phyloP scores from a whole-genome alignment of 2,113 vertebrate species.

The Psittacula cyanocephala region DNA sequence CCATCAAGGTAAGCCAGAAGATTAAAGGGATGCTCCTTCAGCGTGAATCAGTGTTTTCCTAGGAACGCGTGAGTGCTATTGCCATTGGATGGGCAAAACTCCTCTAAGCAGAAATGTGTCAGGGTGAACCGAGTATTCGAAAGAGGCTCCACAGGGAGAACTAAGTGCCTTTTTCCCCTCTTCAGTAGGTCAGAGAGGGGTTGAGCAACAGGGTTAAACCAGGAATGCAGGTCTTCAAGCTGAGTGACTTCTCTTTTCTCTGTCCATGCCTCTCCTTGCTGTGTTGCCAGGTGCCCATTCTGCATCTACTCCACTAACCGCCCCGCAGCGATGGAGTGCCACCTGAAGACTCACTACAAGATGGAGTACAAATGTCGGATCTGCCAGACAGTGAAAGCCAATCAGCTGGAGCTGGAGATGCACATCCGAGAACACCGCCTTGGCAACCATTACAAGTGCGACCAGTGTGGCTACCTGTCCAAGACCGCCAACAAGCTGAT shows the following conservation, averaged over 20 bases:
- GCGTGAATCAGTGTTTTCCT: neutral
- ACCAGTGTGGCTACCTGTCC: slow-evolving; percentile 99
- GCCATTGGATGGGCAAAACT: neutral
- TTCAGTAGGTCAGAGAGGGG: neutral
- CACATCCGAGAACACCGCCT: slow-evolving; percentile 96
- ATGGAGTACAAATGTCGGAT: slow-evolving; percentile 99
- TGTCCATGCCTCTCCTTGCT: slow-evolving; percentile 29
- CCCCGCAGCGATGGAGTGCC: slow-evolving; percentile 97
- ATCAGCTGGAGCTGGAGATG: slow-evolving; percentile 96
- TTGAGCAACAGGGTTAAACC: neutral
- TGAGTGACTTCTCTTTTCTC: slow-evolving; percentile 10
- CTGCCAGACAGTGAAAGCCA: slow-evolving; percentile 95
- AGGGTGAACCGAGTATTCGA: neutral
- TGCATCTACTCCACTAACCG: slow-evolving; percentile 99
- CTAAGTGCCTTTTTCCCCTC: neutral
- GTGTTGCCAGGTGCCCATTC: slow-evolving; percentile 91
- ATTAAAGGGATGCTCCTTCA: slow-evolving; percentile 16
- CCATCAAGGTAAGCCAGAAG: slow-evolving; percentile 41
- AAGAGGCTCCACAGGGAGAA: neutral
- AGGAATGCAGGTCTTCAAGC: neutral
- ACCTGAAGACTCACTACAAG: slow-evolving; percentile 99
- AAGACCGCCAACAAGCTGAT: slow-evolving; percentile 99
- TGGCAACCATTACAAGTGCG: slow-evolving; percentile 99
- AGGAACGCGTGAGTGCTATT: neutral
- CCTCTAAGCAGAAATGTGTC: neutral